Percentiles rank a stretch among this genome's conserved stretches.
Evolutionary conservation across 1,140 invertebrate species (phyloP).

Genomic region (Psilanteris sp.): DNA sequence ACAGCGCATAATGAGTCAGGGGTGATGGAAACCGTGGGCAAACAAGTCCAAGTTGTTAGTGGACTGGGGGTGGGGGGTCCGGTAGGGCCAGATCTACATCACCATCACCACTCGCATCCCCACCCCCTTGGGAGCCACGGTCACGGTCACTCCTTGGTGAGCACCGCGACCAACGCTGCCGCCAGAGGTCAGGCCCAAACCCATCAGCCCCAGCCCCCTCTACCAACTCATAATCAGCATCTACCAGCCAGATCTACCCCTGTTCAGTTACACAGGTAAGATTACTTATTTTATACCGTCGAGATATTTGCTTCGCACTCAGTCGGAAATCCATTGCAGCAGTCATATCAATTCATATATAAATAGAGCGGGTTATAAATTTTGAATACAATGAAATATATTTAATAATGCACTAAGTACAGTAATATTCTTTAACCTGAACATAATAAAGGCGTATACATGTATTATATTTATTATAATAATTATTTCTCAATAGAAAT

Average conservation of each 20-base stretch:
- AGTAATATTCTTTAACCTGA: too few relatives aligned
- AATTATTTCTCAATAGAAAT: too few relatives aligned
- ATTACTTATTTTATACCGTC: not conserved
- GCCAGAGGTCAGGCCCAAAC: constrained; percentile 74
- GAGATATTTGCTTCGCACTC: too few relatives aligned
- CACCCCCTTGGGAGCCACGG: constrained; percentile 73
- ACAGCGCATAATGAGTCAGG: constrained; percentile 78
- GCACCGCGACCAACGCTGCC: constrained; percentile 72
- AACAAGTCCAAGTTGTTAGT: constrained; percentile 78
- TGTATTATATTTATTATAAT: too few relatives aligned
- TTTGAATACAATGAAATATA: too few relatives aligned
- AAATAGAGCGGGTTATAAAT: too few relatives aligned
- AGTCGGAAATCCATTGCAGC: too few relatives aligned
- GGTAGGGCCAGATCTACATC: constrained; percentile 77
- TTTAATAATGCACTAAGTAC: too few relatives aligned
- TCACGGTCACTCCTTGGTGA: constrained; percentile 75
- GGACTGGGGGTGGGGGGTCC: constrained; percentile 77
- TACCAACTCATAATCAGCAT: constrained; percentile 77
- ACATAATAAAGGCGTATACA: too few relatives aligned
- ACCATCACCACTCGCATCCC: constrained; percentile 77
- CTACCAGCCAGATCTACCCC: constrained; percentile 76
- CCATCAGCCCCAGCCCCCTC: constrained; percentile 71
- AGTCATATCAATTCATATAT: too few relatives aligned
- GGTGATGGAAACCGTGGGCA: constrained; percentile 79
- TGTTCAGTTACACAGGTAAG: constrained; percentile 64